Percentiles rank a stretch among this genome's conserved stretches.
Evolutionary conservation across 1,140 invertebrate genomes (phyloP).

Genomic region (Bombus superbus): DNA sequence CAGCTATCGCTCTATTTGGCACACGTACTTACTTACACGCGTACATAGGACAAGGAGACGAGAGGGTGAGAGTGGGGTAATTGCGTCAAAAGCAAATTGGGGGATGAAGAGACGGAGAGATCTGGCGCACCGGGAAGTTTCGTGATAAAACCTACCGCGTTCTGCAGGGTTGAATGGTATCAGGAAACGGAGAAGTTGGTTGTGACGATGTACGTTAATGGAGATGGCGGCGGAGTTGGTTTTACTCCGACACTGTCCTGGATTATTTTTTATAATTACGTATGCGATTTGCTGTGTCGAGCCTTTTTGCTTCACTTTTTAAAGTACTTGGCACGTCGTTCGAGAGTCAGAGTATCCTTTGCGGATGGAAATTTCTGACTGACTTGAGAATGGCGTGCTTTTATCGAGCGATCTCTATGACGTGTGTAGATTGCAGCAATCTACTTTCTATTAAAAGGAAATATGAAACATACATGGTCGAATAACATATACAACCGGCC

Average conservation of each 20-base stretch:
- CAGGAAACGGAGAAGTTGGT: too few species aligned
- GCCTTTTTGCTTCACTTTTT: too few species aligned
- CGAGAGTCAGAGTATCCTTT: background rate
- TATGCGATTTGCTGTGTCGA: too few species aligned
- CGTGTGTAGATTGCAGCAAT: background rate
- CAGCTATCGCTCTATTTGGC: conserved; percentile 40
- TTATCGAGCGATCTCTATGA: too few species aligned
- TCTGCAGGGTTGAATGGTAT: background rate
- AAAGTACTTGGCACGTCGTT: background rate
- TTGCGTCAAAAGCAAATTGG: conserved; percentile 46
- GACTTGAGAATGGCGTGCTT: background rate
- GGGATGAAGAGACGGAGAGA: background rate
- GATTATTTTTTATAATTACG: conserved; percentile 11
- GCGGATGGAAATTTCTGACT: background rate
- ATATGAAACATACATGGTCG: too few species aligned
- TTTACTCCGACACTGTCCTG: too few species aligned
- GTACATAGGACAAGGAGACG: too few species aligned
- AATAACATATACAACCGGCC: too few species aligned
- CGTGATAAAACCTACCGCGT: background rate
- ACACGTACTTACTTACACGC: too few species aligned
- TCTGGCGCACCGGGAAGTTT: background rate
- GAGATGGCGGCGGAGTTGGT: background rate
- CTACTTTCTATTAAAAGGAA: too few species aligned
- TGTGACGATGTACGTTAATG: background rate
- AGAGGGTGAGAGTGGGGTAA: background rate